These are phyloP conservation scores for Lamprotornis superbus DNA, from an alignment of 2,113 vertebrate species.

Conservation along the genomic window DNA sequence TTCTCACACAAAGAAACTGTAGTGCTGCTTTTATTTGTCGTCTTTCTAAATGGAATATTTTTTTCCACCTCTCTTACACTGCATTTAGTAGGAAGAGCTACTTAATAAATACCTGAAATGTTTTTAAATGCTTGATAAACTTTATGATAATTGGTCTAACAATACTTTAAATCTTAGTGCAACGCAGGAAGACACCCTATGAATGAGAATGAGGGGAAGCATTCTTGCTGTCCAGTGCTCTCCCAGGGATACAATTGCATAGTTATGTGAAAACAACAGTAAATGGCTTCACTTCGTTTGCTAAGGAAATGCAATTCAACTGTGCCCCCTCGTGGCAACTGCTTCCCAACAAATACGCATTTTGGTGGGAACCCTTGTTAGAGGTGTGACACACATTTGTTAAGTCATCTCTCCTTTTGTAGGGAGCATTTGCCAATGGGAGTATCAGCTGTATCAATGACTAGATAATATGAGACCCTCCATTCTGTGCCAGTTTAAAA, in stretches of 20 bases:
- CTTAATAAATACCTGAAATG: background rate
- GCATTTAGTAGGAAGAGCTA: background rate
- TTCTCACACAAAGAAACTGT: background rate
- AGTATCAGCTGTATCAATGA: background rate
- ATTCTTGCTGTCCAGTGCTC: constrained; percentile 53
- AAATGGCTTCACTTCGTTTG: background rate
- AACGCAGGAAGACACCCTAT: background rate
- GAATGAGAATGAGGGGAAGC: constrained; percentile 48
- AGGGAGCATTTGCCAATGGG: background rate
- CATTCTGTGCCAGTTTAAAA: background rate
- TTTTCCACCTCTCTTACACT: background rate
- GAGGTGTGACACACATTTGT: background rate
- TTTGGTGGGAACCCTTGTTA: background rate
- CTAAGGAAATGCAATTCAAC: constrained; percentile 43
- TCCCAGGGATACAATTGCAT: constrained; percentile 25
- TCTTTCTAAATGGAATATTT: background rate
- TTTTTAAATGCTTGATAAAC: background rate
- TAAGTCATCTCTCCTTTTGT: background rate
- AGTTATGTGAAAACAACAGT: constrained; percentile 41
- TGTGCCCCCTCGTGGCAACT: constrained; percentile 68
- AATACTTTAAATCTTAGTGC: background rate
- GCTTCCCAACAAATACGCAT: background rate
- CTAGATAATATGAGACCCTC: background rate
- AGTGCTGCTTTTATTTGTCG: background rate
- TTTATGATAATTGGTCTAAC: background rate